Evolutionary conservation across 92 coral and sea anemone species (phyloP).

Genomic region (Epizoanthus scotinus): DNA sequence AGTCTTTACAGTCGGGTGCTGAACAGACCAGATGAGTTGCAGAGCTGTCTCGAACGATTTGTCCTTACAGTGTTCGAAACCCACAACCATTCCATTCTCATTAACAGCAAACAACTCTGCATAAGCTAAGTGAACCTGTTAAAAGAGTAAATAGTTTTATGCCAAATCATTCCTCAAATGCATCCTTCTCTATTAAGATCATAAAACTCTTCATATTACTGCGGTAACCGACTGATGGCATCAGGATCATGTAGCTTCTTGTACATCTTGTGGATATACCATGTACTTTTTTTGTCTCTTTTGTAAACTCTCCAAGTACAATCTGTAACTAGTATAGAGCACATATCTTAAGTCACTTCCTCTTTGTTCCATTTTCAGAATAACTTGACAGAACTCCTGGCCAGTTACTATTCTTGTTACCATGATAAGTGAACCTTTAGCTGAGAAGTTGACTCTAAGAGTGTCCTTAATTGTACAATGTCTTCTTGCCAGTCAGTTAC

Average conservation of each 20-base stretch:
- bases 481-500: neutral
- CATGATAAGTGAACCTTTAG: conserved; percentile 38
- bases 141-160: neutral
- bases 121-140: conserved; percentile 14
- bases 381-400: conserved; percentile 7
- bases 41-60: conserved; percentile 10
- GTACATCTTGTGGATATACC: conserved; percentile 30
- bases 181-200: too few species aligned
- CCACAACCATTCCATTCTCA: conserved; percentile 28
- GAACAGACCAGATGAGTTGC: conserved; percentile 5
- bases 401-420: conserved; percentile 30
- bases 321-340: conserved; percentile 1
- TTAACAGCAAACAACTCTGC: conserved; percentile 10
- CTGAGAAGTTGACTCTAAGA: neutral
- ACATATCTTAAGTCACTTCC: conserved; percentile 22
- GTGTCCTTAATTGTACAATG: neutral
- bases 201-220: conserved; percentile 43
- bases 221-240: conserved; percentile 14
- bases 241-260: conserved; percentile 24
- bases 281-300: too few species aligned
- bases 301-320: conserved; percentile 15
- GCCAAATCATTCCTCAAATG: too few species aligned
- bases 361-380: conserved; percentile 8
- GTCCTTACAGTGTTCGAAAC: conserved; percentile 22
- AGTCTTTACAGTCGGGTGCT: neutral